Percentiles rank a stretch among this genome's conserved stretches.
These are phyloP conservation scores for Pterocles gutturalis DNA, from an alignment of 2,113 vertebrate genomes.

Conservation along the genomic window DNA sequence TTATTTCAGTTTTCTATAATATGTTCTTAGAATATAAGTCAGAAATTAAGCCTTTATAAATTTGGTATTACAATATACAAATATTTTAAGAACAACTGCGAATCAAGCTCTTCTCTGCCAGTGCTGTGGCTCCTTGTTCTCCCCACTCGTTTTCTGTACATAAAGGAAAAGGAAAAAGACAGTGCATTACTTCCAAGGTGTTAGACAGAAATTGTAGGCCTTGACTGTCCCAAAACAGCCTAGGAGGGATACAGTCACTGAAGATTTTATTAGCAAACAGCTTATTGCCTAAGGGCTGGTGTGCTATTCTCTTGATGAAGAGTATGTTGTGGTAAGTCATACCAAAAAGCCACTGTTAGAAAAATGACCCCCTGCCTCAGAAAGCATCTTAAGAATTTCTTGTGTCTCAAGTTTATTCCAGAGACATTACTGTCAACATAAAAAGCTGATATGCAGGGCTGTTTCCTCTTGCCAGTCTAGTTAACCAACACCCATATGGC, in stretches of 20 bases:
- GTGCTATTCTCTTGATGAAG: not conserved
- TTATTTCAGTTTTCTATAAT: not conserved
- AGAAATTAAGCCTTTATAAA: not conserved
- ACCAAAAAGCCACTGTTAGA: not conserved
- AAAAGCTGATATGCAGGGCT: not conserved
- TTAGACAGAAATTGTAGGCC: not conserved
- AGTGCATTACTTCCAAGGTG: not conserved
- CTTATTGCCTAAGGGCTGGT: not conserved
- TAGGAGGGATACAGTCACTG: not conserved
- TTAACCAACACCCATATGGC: not conserved
- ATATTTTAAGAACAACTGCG: not conserved
- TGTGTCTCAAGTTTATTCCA: not conserved
- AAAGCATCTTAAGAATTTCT: not conserved
- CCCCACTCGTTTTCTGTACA: not conserved
- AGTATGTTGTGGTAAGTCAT: not conserved
- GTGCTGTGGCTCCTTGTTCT: not conserved
- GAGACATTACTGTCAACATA: not conserved
- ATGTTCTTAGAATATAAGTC: not conserved
- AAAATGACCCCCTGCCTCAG: not conserved
- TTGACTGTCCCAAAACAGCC: not conserved
- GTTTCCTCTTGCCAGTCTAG: not conserved
- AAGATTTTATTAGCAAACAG: not conserved
- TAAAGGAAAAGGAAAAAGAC: not conserved
- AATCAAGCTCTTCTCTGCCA: not conserved
- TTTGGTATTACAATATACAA: not conserved